Percentiles rank a stretch among this genome's conserved stretches.
Evolutionary conservation across 2,888 invertebrate species (phyloP).

Genomic region (Reticulitermes lucifugus): DNA sequence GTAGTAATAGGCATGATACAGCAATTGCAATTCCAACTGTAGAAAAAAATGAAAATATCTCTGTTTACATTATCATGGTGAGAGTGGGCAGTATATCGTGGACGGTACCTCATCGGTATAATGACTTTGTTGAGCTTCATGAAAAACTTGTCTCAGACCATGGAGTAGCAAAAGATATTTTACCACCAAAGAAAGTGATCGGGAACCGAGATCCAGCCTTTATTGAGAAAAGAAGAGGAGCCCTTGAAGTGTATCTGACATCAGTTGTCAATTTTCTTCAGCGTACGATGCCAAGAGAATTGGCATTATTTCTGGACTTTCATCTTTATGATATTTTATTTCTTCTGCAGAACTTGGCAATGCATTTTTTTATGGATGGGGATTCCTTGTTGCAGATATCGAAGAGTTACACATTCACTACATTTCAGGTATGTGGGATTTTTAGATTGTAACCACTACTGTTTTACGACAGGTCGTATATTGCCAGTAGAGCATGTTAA

Average conservation of each 20-base stretch:
- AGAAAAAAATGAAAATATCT: conserved; percentile 74
- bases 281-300: conserved; percentile 81
- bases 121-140: conserved; percentile 90
- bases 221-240: conserved; percentile 83
- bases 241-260: conserved; percentile 84
- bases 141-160: conserved; percentile 84
- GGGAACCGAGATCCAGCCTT: conserved; percentile 91
- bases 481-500: too few relatives aligned
- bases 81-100: conserved; percentile 80
- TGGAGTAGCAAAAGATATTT: conserved; percentile 83
- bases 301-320: conserved; percentile 89
- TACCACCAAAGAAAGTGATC: conserved; percentile 94
- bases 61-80: conserved; percentile 79
- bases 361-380: conserved; percentile 80
- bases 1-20: conserved; percentile 75
- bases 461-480: too few relatives aligned
- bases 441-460: too few relatives aligned
- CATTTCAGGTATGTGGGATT: conserved; percentile 74
- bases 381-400: conserved; percentile 74
- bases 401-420: conserved; percentile 77
- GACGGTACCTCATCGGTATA: conserved; percentile 89
- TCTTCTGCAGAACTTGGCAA: conserved; percentile 84
- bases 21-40: conserved; percentile 74
- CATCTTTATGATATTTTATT: conserved; percentile 92
- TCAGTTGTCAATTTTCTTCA: conserved; percentile 81